A percentile compares a stretch with the other conserved stretches of the same genome.
Evolutionary conservation across 2,797 vertebrate genomes (phyloP).

Genomic region (Graptemys geographica): DNA sequence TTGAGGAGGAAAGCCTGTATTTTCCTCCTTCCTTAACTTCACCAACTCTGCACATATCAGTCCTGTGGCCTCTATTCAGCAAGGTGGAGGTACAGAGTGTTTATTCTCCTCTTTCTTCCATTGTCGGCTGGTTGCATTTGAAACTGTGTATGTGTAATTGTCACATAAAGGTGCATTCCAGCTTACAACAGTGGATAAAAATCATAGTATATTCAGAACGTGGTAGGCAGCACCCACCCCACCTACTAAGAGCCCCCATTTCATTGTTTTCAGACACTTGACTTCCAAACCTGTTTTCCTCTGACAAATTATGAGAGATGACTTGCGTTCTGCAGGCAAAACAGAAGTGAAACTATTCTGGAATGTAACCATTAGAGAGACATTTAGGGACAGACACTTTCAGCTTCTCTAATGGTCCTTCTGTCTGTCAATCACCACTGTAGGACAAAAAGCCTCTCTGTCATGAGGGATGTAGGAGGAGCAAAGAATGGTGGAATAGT

Average conservation of each 20-base stretch:
- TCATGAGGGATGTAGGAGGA: background rate
- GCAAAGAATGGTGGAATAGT: background rate
- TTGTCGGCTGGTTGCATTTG: background rate
- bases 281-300: background rate
- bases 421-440: background rate
- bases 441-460: background rate
- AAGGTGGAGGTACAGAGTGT: background rate
- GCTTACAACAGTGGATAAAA: background rate
- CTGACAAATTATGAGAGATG: background rate
- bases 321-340: background rate
- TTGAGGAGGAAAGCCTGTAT: background rate
- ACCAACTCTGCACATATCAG: background rate
- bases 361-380: background rate
- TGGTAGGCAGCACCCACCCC: background rate
- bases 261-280: background rate
- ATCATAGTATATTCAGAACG: background rate
- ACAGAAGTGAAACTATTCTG: background rate
- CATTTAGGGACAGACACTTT: background rate
- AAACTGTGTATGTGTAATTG: background rate
- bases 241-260: background rate
- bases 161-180: slow-evolving; percentile 19
- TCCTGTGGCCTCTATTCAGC: background rate
- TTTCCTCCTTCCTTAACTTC: background rate
- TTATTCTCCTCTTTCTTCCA: background rate
- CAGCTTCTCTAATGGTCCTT: background rate